Conservation (phyloP, 2,113 vertebrate species). For the Pogona vitticeps region DNA sequence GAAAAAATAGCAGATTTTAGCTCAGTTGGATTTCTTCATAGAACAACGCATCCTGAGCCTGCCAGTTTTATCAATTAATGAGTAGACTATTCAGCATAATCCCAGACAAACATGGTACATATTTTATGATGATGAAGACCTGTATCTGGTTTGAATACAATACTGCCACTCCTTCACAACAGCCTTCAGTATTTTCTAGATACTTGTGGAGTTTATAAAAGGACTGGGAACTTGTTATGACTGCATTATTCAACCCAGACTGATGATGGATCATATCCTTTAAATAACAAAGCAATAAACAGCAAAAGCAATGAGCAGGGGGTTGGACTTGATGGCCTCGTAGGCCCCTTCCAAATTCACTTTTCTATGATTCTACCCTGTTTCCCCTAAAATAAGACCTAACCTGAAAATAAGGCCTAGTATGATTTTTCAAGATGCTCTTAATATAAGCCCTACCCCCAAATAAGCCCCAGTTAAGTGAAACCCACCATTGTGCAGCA, state of each 20-base stretch:
- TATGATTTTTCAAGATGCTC: too few species aligned
- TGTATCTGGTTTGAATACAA: background rate
- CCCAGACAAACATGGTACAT: background rate
- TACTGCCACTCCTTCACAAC: background rate
- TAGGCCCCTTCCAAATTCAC: too few species aligned
- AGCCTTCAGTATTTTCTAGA: slow-evolving; percentile 16
- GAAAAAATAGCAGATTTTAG: background rate
- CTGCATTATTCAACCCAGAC: background rate
- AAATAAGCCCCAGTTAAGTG: too few species aligned
- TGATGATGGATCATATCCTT: slow-evolving; percentile 3
- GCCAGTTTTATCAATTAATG: background rate
- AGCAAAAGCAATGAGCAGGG: too few species aligned
- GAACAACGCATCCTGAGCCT: background rate
- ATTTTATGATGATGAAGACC: background rate
- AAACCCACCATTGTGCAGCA: too few species aligned
- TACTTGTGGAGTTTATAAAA: background rate
- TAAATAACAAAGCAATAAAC: background rate
- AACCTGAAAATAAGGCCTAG: too few species aligned
- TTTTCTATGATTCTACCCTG: too few species aligned
- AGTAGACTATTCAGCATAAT: background rate
- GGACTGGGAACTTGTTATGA: slow-evolving; percentile 29
- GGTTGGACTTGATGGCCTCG: too few species aligned
- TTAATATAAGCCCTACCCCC: too few species aligned
- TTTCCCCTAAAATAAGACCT: too few species aligned
- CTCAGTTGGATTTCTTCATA: background rate